Base-by-base conservation (phyloP, 2,888 invertebrate genomes). In the Abrostola tripartita region DNA sequence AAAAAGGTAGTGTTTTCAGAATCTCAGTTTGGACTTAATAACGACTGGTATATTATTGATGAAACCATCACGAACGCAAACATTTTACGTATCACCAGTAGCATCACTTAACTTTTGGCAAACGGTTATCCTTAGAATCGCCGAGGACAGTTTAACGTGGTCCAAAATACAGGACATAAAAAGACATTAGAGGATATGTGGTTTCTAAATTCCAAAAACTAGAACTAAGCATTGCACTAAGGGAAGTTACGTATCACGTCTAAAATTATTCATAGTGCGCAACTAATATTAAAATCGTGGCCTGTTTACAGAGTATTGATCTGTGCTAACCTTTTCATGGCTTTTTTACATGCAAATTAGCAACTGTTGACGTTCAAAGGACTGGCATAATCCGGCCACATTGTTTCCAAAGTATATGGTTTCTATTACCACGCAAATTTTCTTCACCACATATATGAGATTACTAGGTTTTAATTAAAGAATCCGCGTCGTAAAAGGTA, bases 271-370 rank as follows among this genome's bases (percentile, higher is more conserved):
- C 44, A 47, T 47, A 47, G 44, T 47, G 24, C 9, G 44, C 44
- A 14, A 24, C 44, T 9, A 24, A 9, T 50, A 24, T 35, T 37
- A 37, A 5, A 37, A 8, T 71, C 61, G 66, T 76, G 74, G 70
- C 71, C 76, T 80, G 77, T 83, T 83, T 81, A 81, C 58, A 36
- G 71, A 37, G 68, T 81, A 83, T 88, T 82, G 85, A 88, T 88
- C 83, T 71, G 71, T 62, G 63, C 69, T 65, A 76, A 81, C 78
- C 76, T 80, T 85, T 86, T 82, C 80, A 86, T 80, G 75, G 83
- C 72, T 85, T 86, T 87, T 88, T 86, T 84, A 82, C 81, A 89
- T 90, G 90, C 86, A 90, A 91, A 90, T 90, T 82, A 82, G 76
- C 63, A 71, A 79, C 75, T 71, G 69, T 75, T 36, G 69, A 68